Base-by-base conservation (phyloP, 2,113 vertebrate species). In the Eulemur macaco region DNA sequence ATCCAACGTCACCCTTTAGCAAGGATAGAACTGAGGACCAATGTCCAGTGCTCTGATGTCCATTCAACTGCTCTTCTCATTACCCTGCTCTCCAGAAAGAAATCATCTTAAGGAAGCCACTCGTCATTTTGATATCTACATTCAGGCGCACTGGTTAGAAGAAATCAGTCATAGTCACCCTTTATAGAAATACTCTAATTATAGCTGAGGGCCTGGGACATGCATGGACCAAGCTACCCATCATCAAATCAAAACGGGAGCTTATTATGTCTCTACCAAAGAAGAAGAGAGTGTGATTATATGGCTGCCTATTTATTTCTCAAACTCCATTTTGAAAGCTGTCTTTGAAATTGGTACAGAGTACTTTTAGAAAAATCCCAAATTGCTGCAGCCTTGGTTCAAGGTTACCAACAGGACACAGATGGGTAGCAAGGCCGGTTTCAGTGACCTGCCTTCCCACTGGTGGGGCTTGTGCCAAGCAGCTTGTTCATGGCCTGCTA, bases 301-400 rank as follows among this genome's bases (percentile, higher is more conserved):
- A 92, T 29, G 47, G 29, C 68, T 56, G 78, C 63, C 91, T 96
- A 60, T 96, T 93, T 96, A 96, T 73, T 93, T 74, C 64, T 93
- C 97, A 96, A 94, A 94, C 52, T 50, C 91, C 89, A 91, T 96
- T 95, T 63, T 84, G 37, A 91, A 93, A 93, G 81, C 17, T 95
- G 83, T 81, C 91, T 94, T 96, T 97, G 68, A 95, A 93, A 95
- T 25, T 47, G 31, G 78, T 89, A 29, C 54, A 89, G 73, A 93
- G 8, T 81, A 94, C 71, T 96, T 97, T 97, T 96, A 95, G 91
- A 84, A 95, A 96, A 97, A 87, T 89, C 78, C 73, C 78, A 84
- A 93, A 97, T 71, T 96, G 93, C 86, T 45, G 14, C 83, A 95
- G 86, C 58, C 52, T 96, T 77, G 12, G 39, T 92, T 54, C 17